Conservation (phyloP, 2,113 vertebrate species). For the Paracanthobrama guichenoti region DNA sequence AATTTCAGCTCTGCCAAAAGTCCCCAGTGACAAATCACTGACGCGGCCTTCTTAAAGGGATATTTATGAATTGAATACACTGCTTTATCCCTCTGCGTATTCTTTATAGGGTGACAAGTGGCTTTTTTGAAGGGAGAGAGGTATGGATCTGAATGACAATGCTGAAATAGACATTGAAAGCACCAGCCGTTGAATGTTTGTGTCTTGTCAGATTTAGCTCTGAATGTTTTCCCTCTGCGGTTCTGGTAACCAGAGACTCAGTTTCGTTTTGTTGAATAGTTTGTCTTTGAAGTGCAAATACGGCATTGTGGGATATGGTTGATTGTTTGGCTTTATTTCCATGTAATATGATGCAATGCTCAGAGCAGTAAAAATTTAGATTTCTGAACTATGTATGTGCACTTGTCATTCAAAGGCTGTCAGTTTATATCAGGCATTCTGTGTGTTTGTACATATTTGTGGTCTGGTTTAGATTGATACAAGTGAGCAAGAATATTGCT, state of each 20-base stretch:
- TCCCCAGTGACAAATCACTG: slow-evolving; percentile 58
- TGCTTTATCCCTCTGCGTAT: slow-evolving; percentile 50
- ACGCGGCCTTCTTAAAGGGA: slow-evolving; percentile 54
- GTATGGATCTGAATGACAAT: slow-evolving; percentile 47
- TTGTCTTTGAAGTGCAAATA: slow-evolving; percentile 45
- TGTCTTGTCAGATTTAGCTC: slow-evolving; percentile 46
- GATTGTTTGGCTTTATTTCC: slow-evolving; percentile 12
- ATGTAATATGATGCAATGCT: slow-evolving; percentile 18
- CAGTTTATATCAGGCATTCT: slow-evolving; percentile 17
- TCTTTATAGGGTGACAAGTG: slow-evolving; percentile 56
- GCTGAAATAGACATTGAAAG: slow-evolving; percentile 40
- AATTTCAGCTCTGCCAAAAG: slow-evolving; percentile 51
- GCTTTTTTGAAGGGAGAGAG: slow-evolving; percentile 3
- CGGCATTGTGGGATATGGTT: slow-evolving; percentile 19
- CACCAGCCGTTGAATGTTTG: slow-evolving; percentile 32
- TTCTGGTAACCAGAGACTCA: slow-evolving; percentile 36
- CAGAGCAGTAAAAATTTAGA: not conserved
- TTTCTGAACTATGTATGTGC: slow-evolving; percentile 29
- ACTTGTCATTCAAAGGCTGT: slow-evolving; percentile 26
- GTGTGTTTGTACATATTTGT: not conserved
- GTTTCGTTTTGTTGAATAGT: slow-evolving; percentile 34
- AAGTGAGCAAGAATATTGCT: not conserved
- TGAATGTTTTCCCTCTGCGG: slow-evolving; percentile 23
- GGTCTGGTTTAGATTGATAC: slow-evolving; percentile 21
- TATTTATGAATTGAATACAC: slow-evolving; percentile 58